Conservation (phyloP, 2,888 invertebrate species). For the Dusona sp. region DNA sequence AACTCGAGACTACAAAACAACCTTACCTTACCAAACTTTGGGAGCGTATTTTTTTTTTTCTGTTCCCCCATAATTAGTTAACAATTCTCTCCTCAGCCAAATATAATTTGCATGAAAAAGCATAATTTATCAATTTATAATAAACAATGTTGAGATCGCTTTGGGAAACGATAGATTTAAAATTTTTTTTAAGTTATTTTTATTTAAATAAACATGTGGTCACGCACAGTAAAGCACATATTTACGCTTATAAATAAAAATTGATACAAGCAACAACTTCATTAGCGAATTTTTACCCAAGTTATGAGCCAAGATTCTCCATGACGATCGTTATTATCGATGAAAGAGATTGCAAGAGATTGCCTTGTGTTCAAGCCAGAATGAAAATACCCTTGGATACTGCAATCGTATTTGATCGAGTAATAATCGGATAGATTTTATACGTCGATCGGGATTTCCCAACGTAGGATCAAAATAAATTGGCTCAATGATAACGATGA, state of each 20-base stretch:
- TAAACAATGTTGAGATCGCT: too few relatives aligned
- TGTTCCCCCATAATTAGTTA: neutral
- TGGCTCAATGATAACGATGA: constrained; percentile 18
- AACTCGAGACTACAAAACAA: neutral
- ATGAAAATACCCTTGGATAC: constrained; percentile 14
- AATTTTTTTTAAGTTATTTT: too few relatives aligned
- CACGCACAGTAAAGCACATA: neutral
- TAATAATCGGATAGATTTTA: constrained; percentile 5
- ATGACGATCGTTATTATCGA: constrained; percentile 4
- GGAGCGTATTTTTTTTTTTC: neutral
- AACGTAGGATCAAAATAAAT: constrained; percentile 8
- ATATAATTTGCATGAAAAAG: too few relatives aligned
- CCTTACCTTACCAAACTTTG: neutral
- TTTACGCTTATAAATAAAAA: neutral
- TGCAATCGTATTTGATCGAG: constrained; percentile 20
- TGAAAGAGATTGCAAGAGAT: constrained; percentile 1
- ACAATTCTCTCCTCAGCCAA: too few relatives aligned
- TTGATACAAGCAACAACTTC: neutral
- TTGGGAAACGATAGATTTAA: too few relatives aligned
- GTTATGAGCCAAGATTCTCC: neutral
- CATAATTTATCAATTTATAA: too few relatives aligned
- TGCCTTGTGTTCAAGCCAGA: neutral
- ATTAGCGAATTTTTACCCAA: neutral
- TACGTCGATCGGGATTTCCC: constrained; percentile 77
- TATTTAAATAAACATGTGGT: too few relatives aligned